Evolutionary conservation across 2,113 vertebrate genomes (phyloP).

Genomic region (Pachypanchax playfairii): DNA sequence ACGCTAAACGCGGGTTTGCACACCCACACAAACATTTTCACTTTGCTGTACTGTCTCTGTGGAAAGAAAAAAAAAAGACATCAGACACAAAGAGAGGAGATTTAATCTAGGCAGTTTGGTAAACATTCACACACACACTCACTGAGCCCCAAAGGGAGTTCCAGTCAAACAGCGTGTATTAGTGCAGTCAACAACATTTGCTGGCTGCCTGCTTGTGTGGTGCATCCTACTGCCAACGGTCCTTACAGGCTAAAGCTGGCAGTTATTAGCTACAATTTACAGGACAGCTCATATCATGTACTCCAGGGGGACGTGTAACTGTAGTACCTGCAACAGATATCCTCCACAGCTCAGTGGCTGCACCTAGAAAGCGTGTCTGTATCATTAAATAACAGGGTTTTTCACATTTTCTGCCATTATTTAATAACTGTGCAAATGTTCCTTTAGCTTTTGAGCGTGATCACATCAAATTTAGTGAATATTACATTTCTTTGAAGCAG

Average conservation of each 20-base stretch:
- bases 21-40: constrained; percentile 39
- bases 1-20: constrained; percentile 39
- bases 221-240: constrained; percentile 51
- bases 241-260: constrained; percentile 60
- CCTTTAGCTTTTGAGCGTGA: background rate
- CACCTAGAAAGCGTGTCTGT: constrained; percentile 7
- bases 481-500: constrained; percentile 14
- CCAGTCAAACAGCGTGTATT: constrained; percentile 74
- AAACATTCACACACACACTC: constrained; percentile 40
- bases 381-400: constrained; percentile 20
- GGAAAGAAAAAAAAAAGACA: constrained; percentile 46
- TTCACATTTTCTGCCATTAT: background rate
- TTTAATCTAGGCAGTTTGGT: constrained; percentile 59
- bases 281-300: constrained; percentile 64
- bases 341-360: constrained; percentile 28
- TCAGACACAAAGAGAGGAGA: constrained; percentile 52
- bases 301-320: constrained; percentile 57
- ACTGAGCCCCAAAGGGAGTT: constrained; percentile 45
- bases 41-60: constrained; percentile 26
- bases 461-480: constrained; percentile 12
- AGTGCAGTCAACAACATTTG: constrained; percentile 68
- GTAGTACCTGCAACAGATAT: constrained; percentile 37
- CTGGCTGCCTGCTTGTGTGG: constrained; percentile 66
- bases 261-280: constrained; percentile 68
- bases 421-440: background rate